Percentiles rank a stretch among this genome's conserved stretches.
These are phyloP conservation scores for Ficedula albicollis DNA, from an alignment of 2,797 vertebrate genomes.

Conservation along the genomic window DNA sequence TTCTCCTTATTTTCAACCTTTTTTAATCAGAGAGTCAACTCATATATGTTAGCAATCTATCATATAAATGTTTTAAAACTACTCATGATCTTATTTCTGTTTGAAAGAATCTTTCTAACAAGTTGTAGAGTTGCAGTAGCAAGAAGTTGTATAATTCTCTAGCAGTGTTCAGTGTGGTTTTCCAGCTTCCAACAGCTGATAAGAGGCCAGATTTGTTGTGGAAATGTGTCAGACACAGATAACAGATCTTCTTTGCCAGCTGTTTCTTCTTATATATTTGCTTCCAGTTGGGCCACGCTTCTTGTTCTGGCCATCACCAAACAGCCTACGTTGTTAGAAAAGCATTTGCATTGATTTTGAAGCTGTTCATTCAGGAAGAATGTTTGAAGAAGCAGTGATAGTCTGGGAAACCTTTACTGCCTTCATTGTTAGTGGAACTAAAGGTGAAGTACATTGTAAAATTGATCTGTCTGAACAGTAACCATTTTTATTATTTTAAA, in stretches of 20 bases:
- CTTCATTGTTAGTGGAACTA: not conserved
- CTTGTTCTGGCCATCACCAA: not conserved
- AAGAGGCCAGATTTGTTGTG: not conserved
- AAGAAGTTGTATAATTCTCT: not conserved
- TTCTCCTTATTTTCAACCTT: not conserved
- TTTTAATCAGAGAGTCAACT: not conserved
- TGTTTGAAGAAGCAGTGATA: not conserved
- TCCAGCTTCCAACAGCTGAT: not conserved
- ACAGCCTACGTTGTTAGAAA: not conserved
- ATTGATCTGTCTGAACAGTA: not conserved
- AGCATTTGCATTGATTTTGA: not conserved
- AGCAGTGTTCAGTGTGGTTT: not conserved
- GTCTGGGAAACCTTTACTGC: not conserved
- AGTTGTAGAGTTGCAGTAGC: not conserved
- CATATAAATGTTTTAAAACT: not conserved
- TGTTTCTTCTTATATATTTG: not conserved
- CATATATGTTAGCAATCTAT: not conserved
- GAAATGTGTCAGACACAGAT: not conserved
- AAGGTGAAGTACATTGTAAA: not conserved
- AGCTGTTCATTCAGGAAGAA: not conserved
- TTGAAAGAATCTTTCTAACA: not conserved
- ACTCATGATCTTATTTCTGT: accelerated
- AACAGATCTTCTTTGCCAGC: not conserved
- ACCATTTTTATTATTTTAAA: not conserved
- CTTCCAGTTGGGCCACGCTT: not conserved